phyloP scores from a whole-genome alignment of 1,140 invertebrate species.

The Drosophila bipectinata region DNA sequence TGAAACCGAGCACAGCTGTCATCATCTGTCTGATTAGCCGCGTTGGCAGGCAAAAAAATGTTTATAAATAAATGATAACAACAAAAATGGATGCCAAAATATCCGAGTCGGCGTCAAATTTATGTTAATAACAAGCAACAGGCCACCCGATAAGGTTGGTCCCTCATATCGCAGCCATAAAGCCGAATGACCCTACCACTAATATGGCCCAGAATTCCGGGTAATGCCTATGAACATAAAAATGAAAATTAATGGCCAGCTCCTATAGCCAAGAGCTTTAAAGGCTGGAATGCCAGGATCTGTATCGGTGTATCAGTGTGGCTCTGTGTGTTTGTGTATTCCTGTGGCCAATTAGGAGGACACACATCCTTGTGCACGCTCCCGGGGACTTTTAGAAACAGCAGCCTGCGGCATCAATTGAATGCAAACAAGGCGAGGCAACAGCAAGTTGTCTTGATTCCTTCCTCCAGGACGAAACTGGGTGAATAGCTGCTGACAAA shows the following conservation, averaged over 20 bases:
- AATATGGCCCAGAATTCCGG: conserved; percentile 31
- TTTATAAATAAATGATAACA: conserved; percentile 3
- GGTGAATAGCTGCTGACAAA: conserved; percentile 30
- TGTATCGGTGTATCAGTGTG: no score
- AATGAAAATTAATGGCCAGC: conserved; percentile 49
- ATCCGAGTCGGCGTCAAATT: conserved; percentile 59
- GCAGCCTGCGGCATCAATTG: conserved; percentile 49
- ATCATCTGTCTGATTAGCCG: conserved; percentile 55
- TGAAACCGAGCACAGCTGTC: conserved; percentile 71
- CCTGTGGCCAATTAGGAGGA: conserved; percentile 43
- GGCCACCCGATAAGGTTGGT: conserved; percentile 34
- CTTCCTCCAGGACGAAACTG: neutral
- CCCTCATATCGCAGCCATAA: conserved; percentile 40
- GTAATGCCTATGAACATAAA: conserved; percentile 32
- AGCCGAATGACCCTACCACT: conserved; percentile 31
- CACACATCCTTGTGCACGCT: conserved; percentile 27
- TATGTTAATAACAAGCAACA: conserved; percentile 66
- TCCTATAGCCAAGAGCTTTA: conserved; percentile 6
- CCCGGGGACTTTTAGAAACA: conserved; percentile 30
- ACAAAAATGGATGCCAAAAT: conserved; percentile 53
- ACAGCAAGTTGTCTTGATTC: conserved; percentile 1
- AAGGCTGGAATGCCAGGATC: conserved; percentile 3
- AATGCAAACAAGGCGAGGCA: conserved; percentile 61
- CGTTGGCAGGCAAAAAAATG: neutral
- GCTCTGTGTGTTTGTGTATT: conserved; percentile 1